Conservation (phyloP, 2,888 invertebrate species). For the Lagria hirta region DNA sequence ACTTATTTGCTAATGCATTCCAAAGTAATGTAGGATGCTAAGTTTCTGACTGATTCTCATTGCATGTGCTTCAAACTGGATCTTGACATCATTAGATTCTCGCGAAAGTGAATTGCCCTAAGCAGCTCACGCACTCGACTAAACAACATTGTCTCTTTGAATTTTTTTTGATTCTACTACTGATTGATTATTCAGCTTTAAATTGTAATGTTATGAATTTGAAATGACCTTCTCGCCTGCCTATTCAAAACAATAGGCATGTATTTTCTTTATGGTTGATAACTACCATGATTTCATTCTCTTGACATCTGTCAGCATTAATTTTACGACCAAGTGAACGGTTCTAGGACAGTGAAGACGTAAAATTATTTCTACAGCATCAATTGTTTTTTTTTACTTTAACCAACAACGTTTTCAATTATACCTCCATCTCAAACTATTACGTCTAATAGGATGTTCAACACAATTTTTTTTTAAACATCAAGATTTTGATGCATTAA, state of each 20-base stretch:
- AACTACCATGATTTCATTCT: no score
- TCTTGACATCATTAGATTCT: conserved; percentile 30
- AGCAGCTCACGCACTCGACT: conserved; percentile 27
- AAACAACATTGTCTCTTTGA: conserved; percentile 28
- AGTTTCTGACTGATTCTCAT: conserved; percentile 27
- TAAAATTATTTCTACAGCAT: no score
- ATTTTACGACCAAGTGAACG: no score
- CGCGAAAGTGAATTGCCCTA: conserved; percentile 27
- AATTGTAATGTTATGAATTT: conserved; percentile 21
- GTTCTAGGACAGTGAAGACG: no score
- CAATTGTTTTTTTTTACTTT: no score
- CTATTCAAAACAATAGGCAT: conserved; percentile 2
- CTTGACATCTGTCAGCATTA: no score
- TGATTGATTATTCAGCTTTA: conserved; percentile 26
- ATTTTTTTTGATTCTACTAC: conserved; percentile 23
- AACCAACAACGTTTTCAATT: no score
- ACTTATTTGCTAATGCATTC: conserved; percentile 28
- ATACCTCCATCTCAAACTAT: no score
- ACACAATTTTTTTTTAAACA: no score
- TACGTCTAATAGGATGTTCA: no score
- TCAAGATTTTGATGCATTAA: no score
- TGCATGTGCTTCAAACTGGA: conserved; percentile 29
- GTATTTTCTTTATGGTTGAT: no score
- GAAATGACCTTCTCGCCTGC: conserved; percentile 6
- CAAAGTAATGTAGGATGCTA: conserved; percentile 27